These are phyloP conservation scores for Macrotis lagotis DNA, from an alignment of 2,113 vertebrate species.

Conservation along the genomic window DNA sequence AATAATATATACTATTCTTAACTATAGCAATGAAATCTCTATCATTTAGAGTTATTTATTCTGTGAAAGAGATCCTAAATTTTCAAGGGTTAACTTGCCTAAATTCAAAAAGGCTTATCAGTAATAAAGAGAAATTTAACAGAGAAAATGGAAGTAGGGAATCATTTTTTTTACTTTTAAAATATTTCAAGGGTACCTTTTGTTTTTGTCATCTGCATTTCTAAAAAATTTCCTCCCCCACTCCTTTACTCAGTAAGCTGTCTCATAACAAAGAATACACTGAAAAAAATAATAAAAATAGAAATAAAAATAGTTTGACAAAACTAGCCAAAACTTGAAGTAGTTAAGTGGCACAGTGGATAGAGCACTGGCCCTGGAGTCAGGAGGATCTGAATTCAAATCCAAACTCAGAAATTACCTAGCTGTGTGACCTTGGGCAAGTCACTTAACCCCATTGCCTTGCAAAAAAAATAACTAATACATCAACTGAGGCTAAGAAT, in stretches of 20 bases:
- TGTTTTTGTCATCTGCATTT: not conserved
- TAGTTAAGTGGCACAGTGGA: too few species aligned
- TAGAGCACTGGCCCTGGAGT: too few species aligned
- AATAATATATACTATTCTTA: conserved; percentile 23
- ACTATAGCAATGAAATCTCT: conserved; percentile 42
- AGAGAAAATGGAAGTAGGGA: conserved; percentile 4
- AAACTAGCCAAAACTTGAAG: too few species aligned
- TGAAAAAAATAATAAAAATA: not conserved
- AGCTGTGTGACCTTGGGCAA: too few species aligned
- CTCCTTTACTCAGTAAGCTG: not conserved
- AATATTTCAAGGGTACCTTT: not conserved
- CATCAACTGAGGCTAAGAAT: not conserved
- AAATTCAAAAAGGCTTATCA: too few species aligned
- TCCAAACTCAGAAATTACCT: too few species aligned
- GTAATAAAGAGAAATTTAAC: not conserved
- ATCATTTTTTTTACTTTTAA: not conserved
- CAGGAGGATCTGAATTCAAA: too few species aligned
- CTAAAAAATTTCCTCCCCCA: not conserved
- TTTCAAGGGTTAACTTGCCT: too few species aligned
- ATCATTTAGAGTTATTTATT: conserved; percentile 29
- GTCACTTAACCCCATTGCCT: too few species aligned
- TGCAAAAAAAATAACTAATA: too few species aligned
- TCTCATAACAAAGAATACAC: not conserved
- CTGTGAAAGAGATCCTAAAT: not conserved
- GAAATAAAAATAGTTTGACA: not conserved